Evolutionary conservation across 2,113 vertebrate species (phyloP), one percentile per base, ranked within the genome.

Genomic region (Vimba vimba): DNA sequence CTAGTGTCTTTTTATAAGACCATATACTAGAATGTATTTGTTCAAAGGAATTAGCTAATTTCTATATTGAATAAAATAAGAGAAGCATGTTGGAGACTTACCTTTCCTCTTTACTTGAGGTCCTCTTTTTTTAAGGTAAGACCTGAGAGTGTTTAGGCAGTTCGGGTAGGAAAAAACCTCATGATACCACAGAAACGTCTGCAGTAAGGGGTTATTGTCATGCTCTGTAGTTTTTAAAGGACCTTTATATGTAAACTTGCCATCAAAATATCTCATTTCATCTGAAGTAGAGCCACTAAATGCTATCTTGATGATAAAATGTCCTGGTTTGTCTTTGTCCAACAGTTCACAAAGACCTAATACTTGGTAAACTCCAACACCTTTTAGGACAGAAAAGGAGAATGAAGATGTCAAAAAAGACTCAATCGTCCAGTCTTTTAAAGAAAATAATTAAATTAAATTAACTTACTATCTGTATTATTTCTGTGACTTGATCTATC

Each of bases 121-220:
- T 74, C 21, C 2, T 11, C 71, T 74, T 3, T 36, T 43, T 62
- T 77, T 10, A 8, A 88, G 47, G 36, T 45, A 81, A 47, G 5
- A 33, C 30, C 23, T 81, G 12, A 87, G 57, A 21, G n/a, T 52
- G 47, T 74, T 50, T 8, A 77, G n/a, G 79, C 78, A 85, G 7
- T 2, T 1, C 33, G 86, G 83, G 6, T 64, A 36, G n/a, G 33
- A 57, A 0, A 75, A 4, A 23, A 62, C 81, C n/a, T 27, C 39
- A 43, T 57, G 39, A 50, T 47, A 43, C 62, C 45, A 30, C 21
- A 2, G 1, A 15, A 1, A 1, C 2, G 30, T 4, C 10, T 17
- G 21, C 23, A 9, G n/a, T 30, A 4, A 27, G 15, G 17, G 77
- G 10, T 19, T 25, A 30, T 47, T 19, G 12, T 6, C 21, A 12